Evolutionary conservation across 2,797 vertebrate genomes (phyloP), one percentile per base, ranked within the genome.

Genomic region (Synanceia verrucosa): DNA sequence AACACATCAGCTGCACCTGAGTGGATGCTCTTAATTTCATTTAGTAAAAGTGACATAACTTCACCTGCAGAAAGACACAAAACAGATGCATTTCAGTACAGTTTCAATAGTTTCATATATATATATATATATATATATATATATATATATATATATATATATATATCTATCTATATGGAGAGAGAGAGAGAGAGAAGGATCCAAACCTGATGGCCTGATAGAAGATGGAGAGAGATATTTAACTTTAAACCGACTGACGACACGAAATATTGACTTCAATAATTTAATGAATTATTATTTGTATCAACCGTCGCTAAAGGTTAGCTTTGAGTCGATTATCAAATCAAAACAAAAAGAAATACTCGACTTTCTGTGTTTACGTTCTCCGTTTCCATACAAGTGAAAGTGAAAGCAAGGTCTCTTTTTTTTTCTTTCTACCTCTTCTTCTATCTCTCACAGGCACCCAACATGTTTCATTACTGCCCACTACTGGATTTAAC

Each of bases 31-130:
- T 0, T 23, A 28, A 91, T 78, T 29, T 59, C 1, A 1, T 4
- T 0, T 52, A 88, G 18, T 58, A 89, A 52, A 48, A 0, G 0
- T 1, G 52, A 60, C 88, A 89, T 89, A 70, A 41, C 21, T 64
- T 24, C 18, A 52, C 36, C 82, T 79, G 53, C 1, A 24, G 11
- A 24, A 10, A 12, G 1, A 37, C 1, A 21, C 7, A 18, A 9
- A 4, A 3, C 7, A 10, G 6, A 13, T 5, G 36, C 1, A 33
- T 43, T 36, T 29, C n/a, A n/a, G n/a, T n/a, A n/a, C n/a, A n/a
- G n/a, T n/a, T n/a, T n/a, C n/a, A n/a, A n/a, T n/a, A n/a, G n/a
- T n/a, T 4, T 29, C 28, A 14, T 5, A 36, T 36, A 13, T 1
- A 14, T 36, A 4, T 29, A 6, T 29, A 29, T 29, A 29, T 29